Evolutionary conservation across 92 coral and sea anemone genomes (phyloP).

Genomic region (Siderastrea radians): DNA sequence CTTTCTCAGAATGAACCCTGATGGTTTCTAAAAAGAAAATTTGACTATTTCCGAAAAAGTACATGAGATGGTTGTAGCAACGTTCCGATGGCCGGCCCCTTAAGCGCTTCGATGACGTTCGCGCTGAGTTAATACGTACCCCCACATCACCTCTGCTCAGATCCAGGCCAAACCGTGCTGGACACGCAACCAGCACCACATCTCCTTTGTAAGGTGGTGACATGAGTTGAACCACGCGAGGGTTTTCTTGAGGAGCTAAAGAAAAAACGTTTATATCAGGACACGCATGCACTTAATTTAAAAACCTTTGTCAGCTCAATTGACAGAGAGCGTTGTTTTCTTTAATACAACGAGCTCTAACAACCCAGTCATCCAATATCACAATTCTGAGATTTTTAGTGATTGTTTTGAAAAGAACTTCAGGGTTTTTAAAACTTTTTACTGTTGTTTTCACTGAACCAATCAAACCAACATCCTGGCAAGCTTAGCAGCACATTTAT

Average conservation of each 20-base stretch:
- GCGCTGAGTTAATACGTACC: constrained; percentile 50
- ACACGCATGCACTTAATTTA: background rate
- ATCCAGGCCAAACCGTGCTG: constrained; percentile 99
- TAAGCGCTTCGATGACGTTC: too few relatives aligned
- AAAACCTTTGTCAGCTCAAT: background rate
- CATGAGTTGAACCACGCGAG: constrained; percentile 96
- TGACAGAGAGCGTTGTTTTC: background rate
- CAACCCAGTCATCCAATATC: background rate
- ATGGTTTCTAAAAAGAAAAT: background rate
- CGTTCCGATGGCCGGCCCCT: too few relatives aligned
- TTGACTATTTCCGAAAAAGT: background rate
- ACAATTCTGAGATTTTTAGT: too few relatives aligned
- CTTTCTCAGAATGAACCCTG: background rate
- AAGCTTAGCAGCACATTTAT: too few relatives aligned
- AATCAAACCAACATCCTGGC: too few relatives aligned
- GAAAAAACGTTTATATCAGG: background rate
- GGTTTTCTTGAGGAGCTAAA: constrained; percentile 79
- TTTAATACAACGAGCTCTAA: background rate
- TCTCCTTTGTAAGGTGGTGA: constrained; percentile 96
- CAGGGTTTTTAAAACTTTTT: too few relatives aligned
- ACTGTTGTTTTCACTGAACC: too few relatives aligned
- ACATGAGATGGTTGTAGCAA: background rate
- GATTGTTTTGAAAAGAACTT: too few relatives aligned
- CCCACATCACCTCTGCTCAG: constrained; percentile 94
- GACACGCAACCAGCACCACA: constrained; percentile 93